Evolutionary conservation across 2,797 vertebrate species (phyloP).

Genomic region (Neoniphon sammara): DNA sequence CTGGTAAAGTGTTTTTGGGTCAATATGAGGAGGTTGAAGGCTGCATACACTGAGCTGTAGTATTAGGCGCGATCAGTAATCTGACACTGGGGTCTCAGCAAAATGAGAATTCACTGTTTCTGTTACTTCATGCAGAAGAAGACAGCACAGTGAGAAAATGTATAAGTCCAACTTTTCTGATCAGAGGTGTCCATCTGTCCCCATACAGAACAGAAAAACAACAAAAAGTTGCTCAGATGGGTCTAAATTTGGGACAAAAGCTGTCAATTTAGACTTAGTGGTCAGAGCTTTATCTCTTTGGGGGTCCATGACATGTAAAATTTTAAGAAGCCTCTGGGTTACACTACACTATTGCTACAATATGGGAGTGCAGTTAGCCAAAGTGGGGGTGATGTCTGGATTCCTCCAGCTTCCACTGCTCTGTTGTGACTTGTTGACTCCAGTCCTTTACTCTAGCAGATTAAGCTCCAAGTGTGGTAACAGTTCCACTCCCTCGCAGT

Average conservation of each 20-base stretch:
- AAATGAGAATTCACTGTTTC: background rate
- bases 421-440: constrained; percentile 62
- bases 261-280: no score
- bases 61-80: background rate
- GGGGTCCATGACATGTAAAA: no score
- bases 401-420: constrained; percentile 45
- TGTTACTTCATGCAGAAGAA: background rate
- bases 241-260: no score
- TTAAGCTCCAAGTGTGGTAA: background rate
- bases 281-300: no score
- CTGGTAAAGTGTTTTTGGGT: background rate
- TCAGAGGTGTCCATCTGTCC: no score
- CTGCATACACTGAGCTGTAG: background rate
- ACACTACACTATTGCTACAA: no score
- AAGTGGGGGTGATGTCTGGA: background rate
- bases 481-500: background rate
- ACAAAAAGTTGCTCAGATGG: no score
- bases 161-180: no score
- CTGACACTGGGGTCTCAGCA: background rate
- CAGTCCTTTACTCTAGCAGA: background rate
- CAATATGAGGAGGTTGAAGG: background rate
- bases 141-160: no score
- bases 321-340: no score
- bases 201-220: no score
- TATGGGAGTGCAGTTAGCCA: background rate